Conservation (phyloP, 2,888 invertebrate species). For the Abscondita cerata region DNA sequence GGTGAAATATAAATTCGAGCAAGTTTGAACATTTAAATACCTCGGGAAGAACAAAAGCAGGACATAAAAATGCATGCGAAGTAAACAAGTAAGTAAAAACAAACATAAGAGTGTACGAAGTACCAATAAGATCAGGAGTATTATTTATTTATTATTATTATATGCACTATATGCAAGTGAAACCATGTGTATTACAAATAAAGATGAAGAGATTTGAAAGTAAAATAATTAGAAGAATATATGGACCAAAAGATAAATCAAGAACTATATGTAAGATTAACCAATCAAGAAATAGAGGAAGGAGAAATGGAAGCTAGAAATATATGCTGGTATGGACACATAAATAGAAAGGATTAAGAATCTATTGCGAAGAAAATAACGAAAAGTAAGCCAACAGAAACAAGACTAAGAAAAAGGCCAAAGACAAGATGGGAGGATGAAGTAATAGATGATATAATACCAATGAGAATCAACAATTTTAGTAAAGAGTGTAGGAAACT, state of each 20-base stretch:
- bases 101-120: not conserved
- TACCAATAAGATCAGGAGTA: not conserved
- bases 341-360: not conserved
- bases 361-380: not conserved
- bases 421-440: not conserved
- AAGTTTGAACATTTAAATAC: too few relatives aligned
- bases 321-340: not conserved
- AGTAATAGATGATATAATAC: not conserved
- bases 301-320: not conserved
- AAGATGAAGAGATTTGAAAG: not conserved
- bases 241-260: not conserved
- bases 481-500: too few relatives aligned
- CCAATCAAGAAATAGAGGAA: not conserved
- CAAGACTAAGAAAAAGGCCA: not conserved
- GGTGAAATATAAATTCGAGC: not conserved
- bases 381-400: not conserved
- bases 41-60: not conserved
- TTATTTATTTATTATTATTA: too few relatives aligned
- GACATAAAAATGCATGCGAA: not conserved
- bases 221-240: constrained; percentile 13
- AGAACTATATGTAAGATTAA: constrained; percentile 3
- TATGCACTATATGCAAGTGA: not conserved
- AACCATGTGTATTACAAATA: not conserved
- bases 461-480: not conserved
- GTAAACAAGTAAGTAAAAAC: too few relatives aligned